Conservation (phyloP, 2,113 vertebrate species). For the Brachirus orientalis region DNA sequence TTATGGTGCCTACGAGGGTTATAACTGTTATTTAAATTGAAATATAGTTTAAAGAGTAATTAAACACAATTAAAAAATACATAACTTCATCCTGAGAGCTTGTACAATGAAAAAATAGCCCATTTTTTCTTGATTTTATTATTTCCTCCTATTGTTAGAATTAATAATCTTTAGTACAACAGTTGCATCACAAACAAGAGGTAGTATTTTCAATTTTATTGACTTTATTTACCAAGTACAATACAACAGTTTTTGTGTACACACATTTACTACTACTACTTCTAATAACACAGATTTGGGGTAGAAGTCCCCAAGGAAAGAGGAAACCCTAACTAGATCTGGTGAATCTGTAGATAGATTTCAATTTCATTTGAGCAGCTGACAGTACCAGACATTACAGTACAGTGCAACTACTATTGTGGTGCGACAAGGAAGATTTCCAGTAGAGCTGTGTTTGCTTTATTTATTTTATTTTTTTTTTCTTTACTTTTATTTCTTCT, state of each 20-base stretch:
- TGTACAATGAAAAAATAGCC: neutral
- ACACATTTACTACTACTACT: neutral
- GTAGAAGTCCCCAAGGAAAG: neutral
- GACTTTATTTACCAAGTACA: constrained; percentile 9
- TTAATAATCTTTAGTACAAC: constrained; percentile 13
- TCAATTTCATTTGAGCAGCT: constrained; percentile 6
- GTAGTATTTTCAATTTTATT: constrained; percentile 12
- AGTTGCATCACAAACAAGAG: constrained; percentile 1
- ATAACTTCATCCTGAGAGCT: constrained; percentile 10
- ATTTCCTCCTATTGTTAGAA: constrained; percentile 23
- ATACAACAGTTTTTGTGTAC: neutral
- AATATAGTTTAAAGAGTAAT: constrained; percentile 19
- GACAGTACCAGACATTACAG: neutral
- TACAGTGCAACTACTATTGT: no score
- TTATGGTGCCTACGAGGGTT: neutral
- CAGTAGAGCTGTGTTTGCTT: no score
- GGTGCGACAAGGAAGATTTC: no score
- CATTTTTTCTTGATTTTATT: constrained; percentile 7
- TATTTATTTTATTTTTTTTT: no score
- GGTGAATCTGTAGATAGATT: constrained; percentile 24
- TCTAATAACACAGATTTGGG: neutral
- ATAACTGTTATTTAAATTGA: constrained; percentile 3
- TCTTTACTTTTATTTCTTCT: no score
- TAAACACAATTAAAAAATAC: constrained; percentile 13
- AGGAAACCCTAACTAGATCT: neutral